phyloP scores from a whole-genome alignment of 2,113 vertebrate species.

The Leucopsar rothschildi region DNA sequence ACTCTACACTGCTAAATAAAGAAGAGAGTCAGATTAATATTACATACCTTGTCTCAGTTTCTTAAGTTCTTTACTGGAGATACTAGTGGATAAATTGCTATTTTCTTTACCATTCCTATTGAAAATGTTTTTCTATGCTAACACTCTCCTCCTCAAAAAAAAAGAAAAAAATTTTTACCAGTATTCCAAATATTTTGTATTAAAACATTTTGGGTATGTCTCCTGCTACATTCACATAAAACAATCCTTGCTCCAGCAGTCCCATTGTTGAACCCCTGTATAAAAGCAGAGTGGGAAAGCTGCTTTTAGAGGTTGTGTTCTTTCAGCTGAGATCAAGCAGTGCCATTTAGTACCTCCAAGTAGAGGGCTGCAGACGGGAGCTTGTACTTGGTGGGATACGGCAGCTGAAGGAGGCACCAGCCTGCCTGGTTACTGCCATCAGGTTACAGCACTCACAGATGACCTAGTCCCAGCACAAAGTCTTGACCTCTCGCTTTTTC shows the following conservation, averaged over 20 bases:
- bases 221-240: not conserved
- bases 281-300: not conserved
- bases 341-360: not conserved
- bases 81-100: not conserved
- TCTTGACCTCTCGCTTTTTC: slow-evolving; percentile 61
- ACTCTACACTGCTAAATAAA: not conserved
- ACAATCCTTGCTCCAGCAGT: not conserved
- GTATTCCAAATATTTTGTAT: not conserved
- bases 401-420: slow-evolving; percentile 26
- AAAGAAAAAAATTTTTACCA: not conserved
- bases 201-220: not conserved
- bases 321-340: not conserved
- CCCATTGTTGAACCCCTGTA: rapidly evolving
- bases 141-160: not conserved
- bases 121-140: not conserved
- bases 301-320: not conserved
- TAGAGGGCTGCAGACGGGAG: not conserved
- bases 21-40: not conserved
- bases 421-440: slow-evolving; percentile 25
- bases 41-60: not conserved
- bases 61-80: not conserved
- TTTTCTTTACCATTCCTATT: not conserved
- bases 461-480: slow-evolving; percentile 50
- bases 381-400: slow-evolving; percentile 19
- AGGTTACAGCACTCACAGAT: slow-evolving; percentile 57